A percentile compares a stretch with the other conserved stretches of the same genome.
Evolutionary conservation across 2,888 invertebrate genomes (phyloP).

Genomic region (Oligia strigilis): DNA sequence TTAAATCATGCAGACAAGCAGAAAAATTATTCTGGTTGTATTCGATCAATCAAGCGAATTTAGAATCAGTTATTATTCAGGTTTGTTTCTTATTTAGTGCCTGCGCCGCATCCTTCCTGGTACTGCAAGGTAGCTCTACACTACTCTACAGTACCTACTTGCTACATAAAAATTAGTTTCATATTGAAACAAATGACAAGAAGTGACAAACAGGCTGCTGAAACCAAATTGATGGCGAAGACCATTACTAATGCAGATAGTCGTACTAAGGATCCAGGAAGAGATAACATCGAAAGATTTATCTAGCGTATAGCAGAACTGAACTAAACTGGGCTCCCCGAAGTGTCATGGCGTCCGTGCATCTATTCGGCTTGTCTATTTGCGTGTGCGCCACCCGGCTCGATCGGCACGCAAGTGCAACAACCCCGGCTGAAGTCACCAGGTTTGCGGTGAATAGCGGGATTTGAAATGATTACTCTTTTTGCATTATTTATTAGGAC

Average conservation of each 20-base stretch:
- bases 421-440: slow-evolving; percentile 62
- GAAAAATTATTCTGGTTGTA: neutral
- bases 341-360: slow-evolving; percentile 40
- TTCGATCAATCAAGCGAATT: neutral
- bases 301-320: slow-evolving; percentile 36
- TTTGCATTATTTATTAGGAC: neutral
- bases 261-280: slow-evolving; percentile 36
- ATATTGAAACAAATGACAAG: neutral
- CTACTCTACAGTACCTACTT: neutral
- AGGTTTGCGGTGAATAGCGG: slow-evolving; percentile 19
- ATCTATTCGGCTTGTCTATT: slow-evolving; percentile 66
- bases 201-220: neutral
- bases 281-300: slow-evolving; percentile 24
- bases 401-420: slow-evolving; percentile 60
- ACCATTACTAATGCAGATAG: slow-evolving; percentile 9
- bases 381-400: slow-evolving; percentile 54
- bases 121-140: neutral
- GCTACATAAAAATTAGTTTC: neutral
- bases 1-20: neutral
- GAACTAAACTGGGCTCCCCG: slow-evolving; percentile 22
- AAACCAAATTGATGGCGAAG: neutral
- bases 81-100: neutral
- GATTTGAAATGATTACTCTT: slow-evolving; percentile 5
- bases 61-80: neutral
- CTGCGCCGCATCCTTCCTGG: neutral